Evolutionary conservation across 2,888 invertebrate genomes (phyloP), one percentile per base, ranked within the genome.

Genomic region (Achlya flavicornis): DNA sequence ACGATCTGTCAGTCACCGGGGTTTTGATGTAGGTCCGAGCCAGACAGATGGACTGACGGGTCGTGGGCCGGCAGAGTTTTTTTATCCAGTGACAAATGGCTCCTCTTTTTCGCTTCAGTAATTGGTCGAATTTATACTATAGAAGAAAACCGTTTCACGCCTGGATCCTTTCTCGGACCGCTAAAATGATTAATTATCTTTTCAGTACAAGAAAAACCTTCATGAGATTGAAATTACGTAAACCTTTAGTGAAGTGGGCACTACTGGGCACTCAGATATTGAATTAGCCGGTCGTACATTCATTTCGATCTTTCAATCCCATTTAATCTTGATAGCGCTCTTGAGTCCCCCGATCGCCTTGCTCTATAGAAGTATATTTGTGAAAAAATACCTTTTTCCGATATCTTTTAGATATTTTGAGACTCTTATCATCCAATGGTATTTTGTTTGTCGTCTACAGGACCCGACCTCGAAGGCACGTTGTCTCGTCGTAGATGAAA

Each of bases 51-150:
- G 89, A 89, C 85, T 82, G 89, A 88, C 84, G 87, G 90, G 83
- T 83, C 83, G 79, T 70, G 79, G 81, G 78, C 78, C 73, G 79
- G 69, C 74, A 69, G 68, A 76, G 76, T 82, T 85, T 88, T 87
- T 87, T 86, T 82, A 85, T 79, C 75, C 82, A 74, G 88, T 91
- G 91, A 90, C 89, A 91, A 90, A 90, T 90, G 86, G 85, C 79
- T 79, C 75, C 79, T 78, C 82, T 81, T 79, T 48, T 79, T 74
- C 81, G 79, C 75, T 77, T 74, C 79, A 70, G 89, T 91, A 89
- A 90, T 90, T 88, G 90, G 86, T 84, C 73, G 81, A 88, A 86
- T 89, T 88, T 86, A 85, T 83, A 81, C 81, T 78, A 81, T 68
- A 75, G 74, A 76, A 79, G 74, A 73, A 77, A 74, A 71, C 61